A percentile compares a stretch with the other conserved stretches of the same genome.
Conservation (phyloP, 1,140 invertebrate genomes). For the Drosophila sp. region DNA sequence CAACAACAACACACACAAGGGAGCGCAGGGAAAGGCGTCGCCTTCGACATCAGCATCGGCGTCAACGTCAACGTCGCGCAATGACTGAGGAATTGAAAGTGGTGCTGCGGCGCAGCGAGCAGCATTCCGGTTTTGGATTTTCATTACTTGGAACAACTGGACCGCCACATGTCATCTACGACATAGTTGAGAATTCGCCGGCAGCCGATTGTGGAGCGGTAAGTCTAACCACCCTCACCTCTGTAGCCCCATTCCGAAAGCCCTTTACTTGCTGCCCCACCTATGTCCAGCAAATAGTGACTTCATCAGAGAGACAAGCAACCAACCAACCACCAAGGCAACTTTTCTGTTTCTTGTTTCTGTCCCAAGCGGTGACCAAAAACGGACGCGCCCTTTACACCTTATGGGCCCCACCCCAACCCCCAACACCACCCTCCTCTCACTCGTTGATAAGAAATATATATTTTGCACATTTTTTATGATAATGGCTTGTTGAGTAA, state of each 20-base stretch:
- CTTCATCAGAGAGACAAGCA: background rate
- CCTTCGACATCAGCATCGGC: slow-evolving; percentile 22
- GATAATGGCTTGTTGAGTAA: background rate
- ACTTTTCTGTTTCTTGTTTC: background rate
- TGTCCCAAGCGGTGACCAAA: slow-evolving; percentile 16
- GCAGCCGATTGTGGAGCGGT: slow-evolving; percentile 94
- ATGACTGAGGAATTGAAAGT: slow-evolving; percentile 94
- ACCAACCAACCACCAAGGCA: slow-evolving; percentile 9
- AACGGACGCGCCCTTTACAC: slow-evolving; percentile 9
- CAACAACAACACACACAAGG: slow-evolving; percentile 30
- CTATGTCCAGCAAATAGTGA: slow-evolving; percentile 12
- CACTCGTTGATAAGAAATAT: background rate
- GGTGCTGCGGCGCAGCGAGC: slow-evolving; percentile 88
- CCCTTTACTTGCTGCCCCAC: background rate
- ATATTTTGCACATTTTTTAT: background rate
- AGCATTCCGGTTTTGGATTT: slow-evolving; percentile 93
- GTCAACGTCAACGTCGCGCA: slow-evolving; percentile 49
- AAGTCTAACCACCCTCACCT: slow-evolving; percentile 81
- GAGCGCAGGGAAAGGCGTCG: slow-evolving; percentile 26
- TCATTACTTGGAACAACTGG: slow-evolving; percentile 93
- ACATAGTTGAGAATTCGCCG: slow-evolving; percentile 95
- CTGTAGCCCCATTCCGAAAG: background rate
- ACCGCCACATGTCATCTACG: slow-evolving; percentile 95
- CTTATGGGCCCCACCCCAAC: background rate
- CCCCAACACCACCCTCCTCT: background rate